phyloP scores from a whole-genome alignment of 2,888 invertebrate genomes.

The Achlya flavicornis region DNA sequence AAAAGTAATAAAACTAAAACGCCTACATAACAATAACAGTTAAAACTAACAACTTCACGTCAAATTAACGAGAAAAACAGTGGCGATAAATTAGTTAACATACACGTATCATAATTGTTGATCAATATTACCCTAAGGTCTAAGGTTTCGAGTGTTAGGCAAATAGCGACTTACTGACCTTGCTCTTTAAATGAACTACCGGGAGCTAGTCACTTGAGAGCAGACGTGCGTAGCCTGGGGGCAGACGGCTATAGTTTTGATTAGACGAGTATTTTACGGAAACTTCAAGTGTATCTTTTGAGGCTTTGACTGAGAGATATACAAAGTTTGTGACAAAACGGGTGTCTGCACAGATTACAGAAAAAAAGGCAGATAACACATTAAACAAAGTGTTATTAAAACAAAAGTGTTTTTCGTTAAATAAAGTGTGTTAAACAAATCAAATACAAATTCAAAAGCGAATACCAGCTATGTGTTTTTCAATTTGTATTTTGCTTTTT shows the following conservation, averaged over 20 bases:
- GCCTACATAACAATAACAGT: not conserved
- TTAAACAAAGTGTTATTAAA: too few relatives aligned
- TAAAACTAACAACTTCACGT: not conserved
- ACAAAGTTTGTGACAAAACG: not conserved
- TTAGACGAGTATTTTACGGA: not conserved
- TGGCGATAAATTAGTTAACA: conserved; percentile 7
- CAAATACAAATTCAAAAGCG: too few relatives aligned
- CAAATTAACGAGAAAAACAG: not conserved
- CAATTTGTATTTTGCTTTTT: too few relatives aligned
- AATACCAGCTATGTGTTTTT: too few relatives aligned
- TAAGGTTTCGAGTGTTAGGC: not conserved
- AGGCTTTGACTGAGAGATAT: not conserved
- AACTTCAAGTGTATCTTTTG: not conserved
- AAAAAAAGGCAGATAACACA: too few relatives aligned
- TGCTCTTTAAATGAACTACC: not conserved
- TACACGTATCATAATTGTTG: conserved; percentile 4
- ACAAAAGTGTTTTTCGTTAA: too few relatives aligned
- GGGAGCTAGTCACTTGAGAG: not conserved
- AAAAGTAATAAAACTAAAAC: not conserved
- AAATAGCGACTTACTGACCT: not conserved
- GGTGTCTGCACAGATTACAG: too few relatives aligned
- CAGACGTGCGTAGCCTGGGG: not conserved
- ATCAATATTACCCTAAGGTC: conserved; percentile 8
- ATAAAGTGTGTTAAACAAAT: too few relatives aligned
- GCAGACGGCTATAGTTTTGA: not conserved